Evolutionary conservation across 2,113 vertebrate genomes (phyloP).

Genomic region (Empidonax traillii): DNA sequence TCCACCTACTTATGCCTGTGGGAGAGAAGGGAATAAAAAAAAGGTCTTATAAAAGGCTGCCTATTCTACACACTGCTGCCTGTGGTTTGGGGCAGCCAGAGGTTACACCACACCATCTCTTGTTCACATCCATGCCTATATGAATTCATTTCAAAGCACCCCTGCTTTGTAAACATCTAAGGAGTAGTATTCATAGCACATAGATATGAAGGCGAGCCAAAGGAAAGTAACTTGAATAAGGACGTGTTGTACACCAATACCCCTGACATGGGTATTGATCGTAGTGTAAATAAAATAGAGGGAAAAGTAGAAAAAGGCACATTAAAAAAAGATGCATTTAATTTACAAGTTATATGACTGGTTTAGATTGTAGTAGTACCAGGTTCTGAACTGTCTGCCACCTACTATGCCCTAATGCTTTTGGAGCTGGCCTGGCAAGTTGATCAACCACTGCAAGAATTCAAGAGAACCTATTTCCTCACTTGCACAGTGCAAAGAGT

Average conservation of each 20-base stretch:
- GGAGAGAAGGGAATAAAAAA: neutral
- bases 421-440: neutral
- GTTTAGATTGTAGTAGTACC: neutral
- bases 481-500: neutral
- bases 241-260: neutral
- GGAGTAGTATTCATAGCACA: neutral
- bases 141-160: conserved; percentile 37
- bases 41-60: neutral
- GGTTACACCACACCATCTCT: neutral
- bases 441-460: neutral
- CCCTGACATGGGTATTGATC: neutral
- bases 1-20: conserved; percentile 1
- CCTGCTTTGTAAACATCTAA: conserved; percentile 30
- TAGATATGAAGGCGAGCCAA: neutral
- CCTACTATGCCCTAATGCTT: neutral
- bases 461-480: conserved; percentile 24
- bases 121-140: neutral
- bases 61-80: conserved; percentile 26
- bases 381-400: neutral
- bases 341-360: neutral
- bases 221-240: conserved; percentile 2
- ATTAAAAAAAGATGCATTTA: neutral
- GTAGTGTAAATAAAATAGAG: neutral
- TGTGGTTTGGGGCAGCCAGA: neutral
- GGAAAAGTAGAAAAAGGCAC: neutral